Evolutionary conservation across 1,140 invertebrate species (phyloP).

Genomic region (Aphaenogaster rudis): DNA sequence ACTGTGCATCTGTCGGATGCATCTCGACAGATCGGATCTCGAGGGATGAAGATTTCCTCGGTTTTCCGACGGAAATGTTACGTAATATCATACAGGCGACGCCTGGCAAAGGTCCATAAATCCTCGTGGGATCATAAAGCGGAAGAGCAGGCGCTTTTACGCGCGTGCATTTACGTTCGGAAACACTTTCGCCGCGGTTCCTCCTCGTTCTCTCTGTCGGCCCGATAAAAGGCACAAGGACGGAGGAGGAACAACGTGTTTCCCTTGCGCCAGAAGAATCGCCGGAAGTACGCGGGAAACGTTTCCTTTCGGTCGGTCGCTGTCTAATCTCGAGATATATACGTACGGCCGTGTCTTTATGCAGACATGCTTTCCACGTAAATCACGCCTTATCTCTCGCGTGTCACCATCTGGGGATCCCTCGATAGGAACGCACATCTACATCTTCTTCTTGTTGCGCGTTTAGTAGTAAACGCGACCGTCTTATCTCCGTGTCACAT

Average conservation of each 20-base stretch:
- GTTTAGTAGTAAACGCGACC: slow-evolving; percentile 24
- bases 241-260: not conserved
- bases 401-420: slow-evolving; percentile 4
- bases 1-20: not conserved
- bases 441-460: slow-evolving; percentile 7
- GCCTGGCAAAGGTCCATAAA: slow-evolving; percentile 33
- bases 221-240: not conserved
- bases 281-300: slow-evolving; percentile 47
- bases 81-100: slow-evolving; percentile 34
- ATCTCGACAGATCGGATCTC: slow-evolving; percentile 35
- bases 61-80: slow-evolving; percentile 22
- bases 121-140: slow-evolving; percentile 37
- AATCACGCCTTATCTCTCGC: slow-evolving; percentile 49
- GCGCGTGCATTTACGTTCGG: slow-evolving; percentile 18
- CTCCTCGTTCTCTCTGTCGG: not conserved
- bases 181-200: slow-evolving; percentile 47
- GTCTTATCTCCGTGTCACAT: slow-evolving; percentile 4
- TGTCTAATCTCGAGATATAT: slow-evolving; percentile 41
- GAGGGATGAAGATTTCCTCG: slow-evolving; percentile 4
- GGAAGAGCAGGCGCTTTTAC: slow-evolving; percentile 13
- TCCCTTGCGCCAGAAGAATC: slow-evolving; percentile 27
- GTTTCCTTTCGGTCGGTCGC: slow-evolving; percentile 31
- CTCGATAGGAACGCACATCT: not conserved
- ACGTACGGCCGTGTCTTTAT: slow-evolving; percentile 24
- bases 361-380: slow-evolving; percentile 37